phyloP scores from a whole-genome alignment of 2,888 invertebrate species.

The Agrotis exclamationis region DNA sequence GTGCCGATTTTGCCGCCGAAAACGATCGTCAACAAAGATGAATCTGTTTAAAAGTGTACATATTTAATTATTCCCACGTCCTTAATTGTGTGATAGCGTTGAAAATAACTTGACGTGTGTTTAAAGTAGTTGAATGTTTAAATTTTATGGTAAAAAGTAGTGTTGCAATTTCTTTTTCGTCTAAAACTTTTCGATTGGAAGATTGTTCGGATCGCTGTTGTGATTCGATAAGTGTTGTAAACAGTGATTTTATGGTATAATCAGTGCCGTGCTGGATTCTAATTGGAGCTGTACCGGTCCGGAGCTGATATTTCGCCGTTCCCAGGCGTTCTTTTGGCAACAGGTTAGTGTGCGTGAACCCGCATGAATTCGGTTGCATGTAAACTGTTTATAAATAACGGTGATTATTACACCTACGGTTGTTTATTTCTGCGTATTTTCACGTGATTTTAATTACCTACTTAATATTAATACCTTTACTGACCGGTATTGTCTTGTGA shows the following conservation, averaged over 20 bases:
- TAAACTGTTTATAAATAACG: constrained; percentile 52
- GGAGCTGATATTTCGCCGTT: constrained; percentile 60
- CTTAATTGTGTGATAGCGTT: constrained; percentile 62
- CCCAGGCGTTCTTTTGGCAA: constrained; percentile 65
- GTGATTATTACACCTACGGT: constrained; percentile 33
- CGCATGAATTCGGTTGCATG: constrained; percentile 51
- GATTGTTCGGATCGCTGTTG: constrained; percentile 60
- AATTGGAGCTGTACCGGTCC: constrained; percentile 70
- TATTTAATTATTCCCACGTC: constrained; percentile 63
- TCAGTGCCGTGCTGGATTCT: constrained; percentile 78
- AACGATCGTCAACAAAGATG: constrained; percentile 79
- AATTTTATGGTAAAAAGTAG: constrained; percentile 66
- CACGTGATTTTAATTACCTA: neutral
- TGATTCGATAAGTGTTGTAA: constrained; percentile 69
- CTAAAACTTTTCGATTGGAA: constrained; percentile 61
- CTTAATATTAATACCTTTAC: neutral
- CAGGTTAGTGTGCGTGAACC: constrained; percentile 61
- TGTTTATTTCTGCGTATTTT: constrained; percentile 22
- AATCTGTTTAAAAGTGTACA: constrained; percentile 69
- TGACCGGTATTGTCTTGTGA: neutral
- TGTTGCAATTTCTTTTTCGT: constrained; percentile 69
- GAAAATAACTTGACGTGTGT: constrained; percentile 57
- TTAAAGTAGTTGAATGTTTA: constrained; percentile 43
- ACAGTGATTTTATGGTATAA: constrained; percentile 69
- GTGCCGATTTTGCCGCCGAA: constrained; percentile 62